Base-by-base conservation (phyloP, 1,140 invertebrate genomes). In the Hycleus cichorii region DNA sequence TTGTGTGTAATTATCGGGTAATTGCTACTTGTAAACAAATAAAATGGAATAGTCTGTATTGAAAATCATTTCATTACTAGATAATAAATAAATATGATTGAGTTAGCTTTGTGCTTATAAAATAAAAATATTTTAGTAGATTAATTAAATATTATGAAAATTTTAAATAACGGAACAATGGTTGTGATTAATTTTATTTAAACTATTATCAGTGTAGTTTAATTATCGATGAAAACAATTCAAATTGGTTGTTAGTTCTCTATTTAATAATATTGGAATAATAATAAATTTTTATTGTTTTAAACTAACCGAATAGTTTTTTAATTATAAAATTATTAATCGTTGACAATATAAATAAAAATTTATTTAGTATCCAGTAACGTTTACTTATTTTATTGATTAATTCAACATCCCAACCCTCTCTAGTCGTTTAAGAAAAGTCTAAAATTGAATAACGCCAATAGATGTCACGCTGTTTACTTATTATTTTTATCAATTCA, bases 271-370 rank as follows among this genome's bases (percentile, higher is more conserved):
- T 39, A 18, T 18, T 18, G 18, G 1, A 18, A 18, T 18, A 18
- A 50, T 25, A 38, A 39, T 50, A 18, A 26, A 25, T 49, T 57
- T 53, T 25, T 52, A 52, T 50, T 48, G 39, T 47, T 44, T 57
- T 25, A 57, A 54, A 58, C 58, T 58, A 18, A 62, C 57, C 49
- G 58, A 62, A 58, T 52, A 57, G 59, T 61, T 62, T 58, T 51
- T 49, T n/a, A 57, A 56, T 40, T 62, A 49, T 54, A 62, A 46
- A 62, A 47, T 54, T 62, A 62, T 62, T 58, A 62, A 57, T 62
- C 56, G 60, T 62, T 62, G 60, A 62, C 60, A 62, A 62, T 62
- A 62, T 62, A 58, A 62, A 62, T 62, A 62, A 32, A 32, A 62
- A 62, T 62, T 58, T 62, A 62, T 62, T 62, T 62, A 62, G 60